A percentile compares a stretch with the other conserved stretches of the same genome.
These are phyloP conservation scores for Scaptodrosophila lebanonensis DNA, from an alignment of 1,140 invertebrate genomes.

Conservation along the genomic window DNA sequence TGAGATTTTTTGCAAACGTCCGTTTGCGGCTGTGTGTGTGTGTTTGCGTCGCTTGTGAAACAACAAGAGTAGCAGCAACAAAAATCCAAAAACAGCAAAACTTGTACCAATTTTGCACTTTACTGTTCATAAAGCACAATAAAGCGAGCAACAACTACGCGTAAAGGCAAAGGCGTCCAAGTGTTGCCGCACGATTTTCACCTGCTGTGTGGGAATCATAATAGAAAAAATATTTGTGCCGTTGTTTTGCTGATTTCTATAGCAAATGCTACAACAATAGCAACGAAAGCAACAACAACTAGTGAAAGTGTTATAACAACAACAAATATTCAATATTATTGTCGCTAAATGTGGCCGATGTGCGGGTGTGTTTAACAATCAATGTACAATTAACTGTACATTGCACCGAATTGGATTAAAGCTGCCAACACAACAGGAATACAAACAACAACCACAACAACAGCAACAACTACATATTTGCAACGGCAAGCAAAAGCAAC, in stretches of 20 bases:
- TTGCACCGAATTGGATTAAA: slow-evolving; percentile 36
- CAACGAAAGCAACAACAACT: slow-evolving; percentile 24
- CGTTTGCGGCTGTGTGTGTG: slow-evolving; percentile 18
- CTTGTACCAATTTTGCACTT: slow-evolving; percentile 21
- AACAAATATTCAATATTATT: slow-evolving; percentile 22
- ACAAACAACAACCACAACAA: slow-evolving; percentile 24
- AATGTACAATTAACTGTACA: slow-evolving; percentile 6
- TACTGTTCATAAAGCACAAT: slow-evolving; percentile 3
- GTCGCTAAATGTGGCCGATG: no score
- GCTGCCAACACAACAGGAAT: slow-evolving; percentile 10
- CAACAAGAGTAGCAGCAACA: slow-evolving; percentile 22
- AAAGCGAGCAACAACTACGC: no score
- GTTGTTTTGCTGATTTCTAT: slow-evolving; percentile 41
- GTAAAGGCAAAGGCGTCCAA: no score
- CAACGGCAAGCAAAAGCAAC: slow-evolving; percentile 19
- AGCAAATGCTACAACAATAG: slow-evolving; percentile 18
- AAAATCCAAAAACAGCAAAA: not conserved
- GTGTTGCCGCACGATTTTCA: slow-evolving; percentile 37
- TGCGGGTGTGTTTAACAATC: slow-evolving; percentile 6
- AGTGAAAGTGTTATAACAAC: slow-evolving; percentile 55
- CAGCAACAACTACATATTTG: no score
- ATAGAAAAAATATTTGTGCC: slow-evolving; percentile 39
- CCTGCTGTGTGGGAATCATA: slow-evolving; percentile 48
- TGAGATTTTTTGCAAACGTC: slow-evolving; percentile 49
- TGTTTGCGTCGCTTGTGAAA: slow-evolving; percentile 37